These are phyloP conservation scores for Vespertilio murinus DNA, from an alignment of 2,797 vertebrate genomes.

Conservation along the genomic window DNA sequence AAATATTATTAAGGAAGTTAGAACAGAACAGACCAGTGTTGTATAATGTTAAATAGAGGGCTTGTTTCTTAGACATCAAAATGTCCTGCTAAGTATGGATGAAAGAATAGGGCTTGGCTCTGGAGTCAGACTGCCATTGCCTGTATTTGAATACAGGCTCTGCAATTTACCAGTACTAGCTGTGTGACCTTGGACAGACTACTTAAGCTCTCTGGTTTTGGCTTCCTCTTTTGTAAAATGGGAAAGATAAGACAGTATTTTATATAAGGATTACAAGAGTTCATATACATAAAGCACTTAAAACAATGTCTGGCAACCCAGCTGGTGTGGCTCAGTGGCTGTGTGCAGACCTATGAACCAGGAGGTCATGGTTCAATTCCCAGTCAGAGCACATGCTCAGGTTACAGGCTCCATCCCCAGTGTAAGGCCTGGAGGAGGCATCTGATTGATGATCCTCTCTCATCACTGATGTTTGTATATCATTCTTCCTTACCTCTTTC, in stretches of 20 bases:
- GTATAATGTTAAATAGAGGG: neutral
- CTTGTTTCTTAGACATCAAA: conserved; percentile 17
- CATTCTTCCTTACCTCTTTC: no score
- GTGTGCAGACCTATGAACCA: no score
- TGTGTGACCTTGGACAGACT: neutral
- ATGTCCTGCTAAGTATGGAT: neutral
- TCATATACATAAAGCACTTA: neutral
- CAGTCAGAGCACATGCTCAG: no score
- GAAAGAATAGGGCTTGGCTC: neutral
- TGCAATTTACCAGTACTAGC: neutral
- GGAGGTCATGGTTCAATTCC: no score
- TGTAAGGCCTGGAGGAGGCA: no score
- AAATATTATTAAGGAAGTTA: conserved; percentile 37
- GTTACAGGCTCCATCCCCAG: no score
- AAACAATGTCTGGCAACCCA: neutral
- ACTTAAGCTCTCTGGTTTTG: conserved; percentile 10
- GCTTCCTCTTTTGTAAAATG: conserved; percentile 4
- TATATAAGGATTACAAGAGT: neutral
- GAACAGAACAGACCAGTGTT: neutral
- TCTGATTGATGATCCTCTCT: no score
- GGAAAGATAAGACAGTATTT: neutral
- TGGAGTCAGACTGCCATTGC: neutral
- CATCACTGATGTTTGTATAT: no score
- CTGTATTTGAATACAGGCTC: neutral
- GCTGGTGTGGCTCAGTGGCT: no score